Evolutionary conservation across 2,113 vertebrate species (phyloP).

Genomic region (Cynoglossus semilaevis): DNA sequence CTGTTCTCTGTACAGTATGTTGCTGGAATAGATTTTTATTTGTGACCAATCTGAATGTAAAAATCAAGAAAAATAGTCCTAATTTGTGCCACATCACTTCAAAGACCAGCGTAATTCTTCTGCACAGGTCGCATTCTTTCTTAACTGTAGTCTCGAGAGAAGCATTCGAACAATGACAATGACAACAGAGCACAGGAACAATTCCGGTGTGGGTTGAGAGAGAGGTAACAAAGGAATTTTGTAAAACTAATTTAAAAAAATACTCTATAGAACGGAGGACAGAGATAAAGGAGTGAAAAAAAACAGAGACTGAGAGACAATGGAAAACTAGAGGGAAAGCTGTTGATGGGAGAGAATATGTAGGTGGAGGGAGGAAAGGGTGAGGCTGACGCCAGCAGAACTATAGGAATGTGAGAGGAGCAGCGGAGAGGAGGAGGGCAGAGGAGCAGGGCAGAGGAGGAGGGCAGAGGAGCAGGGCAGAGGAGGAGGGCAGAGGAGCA

Average conservation of each 20-base stretch:
- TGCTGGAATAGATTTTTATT: too few species aligned
- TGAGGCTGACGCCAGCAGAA: slow-evolving; percentile 36
- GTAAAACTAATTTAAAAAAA: slow-evolving; percentile 6
- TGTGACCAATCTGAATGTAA: too few species aligned
- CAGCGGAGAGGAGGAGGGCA: slow-evolving; percentile 24
- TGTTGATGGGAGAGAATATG: slow-evolving; percentile 16
- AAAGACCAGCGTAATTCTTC: too few species aligned
- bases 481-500: slow-evolving; percentile 44
- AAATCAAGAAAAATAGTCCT: too few species aligned
- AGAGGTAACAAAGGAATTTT: background rate
- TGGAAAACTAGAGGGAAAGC: slow-evolving; percentile 7
- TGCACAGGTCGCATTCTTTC: background rate
- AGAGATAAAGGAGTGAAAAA: background rate
- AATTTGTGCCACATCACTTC: too few species aligned
- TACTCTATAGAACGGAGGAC: background rate
- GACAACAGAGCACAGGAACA: background rate
- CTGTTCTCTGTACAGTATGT: too few species aligned
- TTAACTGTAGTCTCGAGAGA: background rate
- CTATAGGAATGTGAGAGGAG: slow-evolving; percentile 42
- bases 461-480: slow-evolving; percentile 50
- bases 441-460: slow-evolving; percentile 52
- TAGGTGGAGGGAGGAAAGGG: slow-evolving; percentile 38
- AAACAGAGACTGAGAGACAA: background rate
- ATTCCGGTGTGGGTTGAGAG: slow-evolving; percentile 4
- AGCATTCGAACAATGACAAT: background rate